phyloP scores from a whole-genome alignment of 2,113 vertebrate species.

The Sinocyclocheilus maitianheensis region DNA sequence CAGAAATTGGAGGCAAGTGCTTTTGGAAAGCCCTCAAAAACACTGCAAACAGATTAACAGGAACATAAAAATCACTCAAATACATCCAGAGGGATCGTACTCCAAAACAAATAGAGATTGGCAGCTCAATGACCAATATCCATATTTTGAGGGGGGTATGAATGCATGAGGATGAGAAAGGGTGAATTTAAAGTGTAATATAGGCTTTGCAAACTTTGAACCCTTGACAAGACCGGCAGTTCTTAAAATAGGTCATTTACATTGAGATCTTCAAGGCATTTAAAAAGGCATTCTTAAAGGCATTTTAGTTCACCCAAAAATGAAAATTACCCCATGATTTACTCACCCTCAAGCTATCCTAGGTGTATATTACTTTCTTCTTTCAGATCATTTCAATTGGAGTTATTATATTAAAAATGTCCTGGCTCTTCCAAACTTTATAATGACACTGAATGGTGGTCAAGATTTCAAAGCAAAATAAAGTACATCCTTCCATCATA shows the following conservation, averaged over 20 bases:
- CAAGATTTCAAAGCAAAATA: no score
- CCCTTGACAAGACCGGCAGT: background rate
- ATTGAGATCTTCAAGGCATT: background rate
- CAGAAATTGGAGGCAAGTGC: conserved; percentile 66
- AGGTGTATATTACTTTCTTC: no score
- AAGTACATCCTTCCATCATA: no score
- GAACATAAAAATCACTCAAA: conserved; percentile 54
- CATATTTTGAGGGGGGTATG: conserved; percentile 51
- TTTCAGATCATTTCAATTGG: no score
- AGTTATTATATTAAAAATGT: no score
- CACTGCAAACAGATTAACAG: conserved; percentile 73
- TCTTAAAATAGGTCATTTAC: background rate
- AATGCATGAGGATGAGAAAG: conserved; percentile 55
- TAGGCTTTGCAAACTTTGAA: background rate
- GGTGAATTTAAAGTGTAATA: background rate
- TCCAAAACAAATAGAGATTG: conserved; percentile 60
- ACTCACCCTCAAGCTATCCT: no score
- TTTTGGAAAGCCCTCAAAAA: conserved; percentile 68
- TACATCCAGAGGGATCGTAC: conserved; percentile 61
- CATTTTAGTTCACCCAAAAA: no score
- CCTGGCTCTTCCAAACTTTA: no score
- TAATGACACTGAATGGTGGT: no score
- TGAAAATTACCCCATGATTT: no score
- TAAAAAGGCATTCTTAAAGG: no score
- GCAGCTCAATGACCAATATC: conserved; percentile 62